These are phyloP conservation scores for Fulica atra DNA, from an alignment of 2,113 vertebrate genomes.

Conservation along the genomic window DNA sequence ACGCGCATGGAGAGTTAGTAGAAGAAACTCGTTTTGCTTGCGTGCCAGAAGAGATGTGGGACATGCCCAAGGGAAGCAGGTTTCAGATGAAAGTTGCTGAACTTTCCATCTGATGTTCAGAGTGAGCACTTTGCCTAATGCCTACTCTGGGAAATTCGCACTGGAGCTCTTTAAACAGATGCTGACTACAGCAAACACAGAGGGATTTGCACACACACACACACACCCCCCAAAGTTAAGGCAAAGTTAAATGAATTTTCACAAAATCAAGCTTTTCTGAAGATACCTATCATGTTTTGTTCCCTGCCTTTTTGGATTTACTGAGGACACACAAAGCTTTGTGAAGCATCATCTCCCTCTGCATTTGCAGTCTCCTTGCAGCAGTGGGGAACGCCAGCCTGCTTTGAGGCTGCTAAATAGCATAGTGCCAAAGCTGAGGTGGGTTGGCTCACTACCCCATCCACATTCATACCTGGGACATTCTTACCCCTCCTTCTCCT, in stretches of 20 bases:
- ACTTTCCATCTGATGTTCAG: not conserved
- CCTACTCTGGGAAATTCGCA: not conserved
- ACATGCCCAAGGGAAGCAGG: not conserved
- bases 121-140: not conserved
- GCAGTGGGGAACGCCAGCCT: not conserved
- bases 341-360: rapidly evolving
- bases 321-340: not conserved
- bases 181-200: not conserved
- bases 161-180: not conserved
- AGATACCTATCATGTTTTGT: not conserved
- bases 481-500: rapidly evolving
- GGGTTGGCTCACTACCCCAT: not conserved
- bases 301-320: not conserved
- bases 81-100: not conserved
- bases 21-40: not conserved
- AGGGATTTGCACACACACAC: too few relatives aligned
- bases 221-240: too few relatives aligned
- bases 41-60: not conserved
- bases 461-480: not conserved
- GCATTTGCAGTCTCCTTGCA: too few relatives aligned
- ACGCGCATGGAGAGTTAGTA: not conserved
- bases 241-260: not conserved
- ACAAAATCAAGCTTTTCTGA: not conserved
- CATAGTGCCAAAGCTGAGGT: not conserved
- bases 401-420: not conserved